Evolutionary conservation across 2,888 invertebrate genomes (phyloP).

Genomic region (Volucella inanis): DNA sequence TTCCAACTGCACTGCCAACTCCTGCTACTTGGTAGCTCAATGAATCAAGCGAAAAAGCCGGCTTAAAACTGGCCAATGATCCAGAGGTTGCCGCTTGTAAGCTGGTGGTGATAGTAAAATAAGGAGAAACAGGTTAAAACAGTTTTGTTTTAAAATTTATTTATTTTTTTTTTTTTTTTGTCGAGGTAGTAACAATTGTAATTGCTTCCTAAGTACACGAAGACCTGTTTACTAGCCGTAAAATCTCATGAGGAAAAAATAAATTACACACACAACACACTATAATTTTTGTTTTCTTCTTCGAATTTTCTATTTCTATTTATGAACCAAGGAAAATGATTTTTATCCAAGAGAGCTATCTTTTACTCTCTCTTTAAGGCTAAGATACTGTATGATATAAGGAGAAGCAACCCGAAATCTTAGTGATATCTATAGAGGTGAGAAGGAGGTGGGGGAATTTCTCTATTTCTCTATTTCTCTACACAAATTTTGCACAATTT

Average conservation of each 20-base stretch:
- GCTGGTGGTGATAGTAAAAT: slow-evolving; percentile 73
- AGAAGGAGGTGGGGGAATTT: slow-evolving; percentile 36
- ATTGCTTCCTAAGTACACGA: neutral
- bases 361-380: too few species aligned
- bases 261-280: slow-evolving; percentile 48
- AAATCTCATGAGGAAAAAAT: slow-evolving; percentile 59
- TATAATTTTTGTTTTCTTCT: slow-evolving; percentile 17
- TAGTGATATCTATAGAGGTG: slow-evolving; percentile 16
- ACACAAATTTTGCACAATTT: slow-evolving; percentile 53
- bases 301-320: slow-evolving; percentile 54
- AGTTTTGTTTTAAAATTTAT: slow-evolving; percentile 12
- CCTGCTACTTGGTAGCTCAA: slow-evolving; percentile 73
- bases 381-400: too few species aligned
- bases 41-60: slow-evolving; percentile 80
- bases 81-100: slow-evolving; percentile 80
- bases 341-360: slow-evolving; percentile 18
- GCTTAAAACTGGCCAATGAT: slow-evolving; percentile 80
- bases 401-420: too few species aligned
- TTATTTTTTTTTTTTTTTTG: neutral
- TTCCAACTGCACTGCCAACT: slow-evolving; percentile 10
- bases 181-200: slow-evolving; percentile 8
- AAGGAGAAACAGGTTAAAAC: slow-evolving; percentile 52
- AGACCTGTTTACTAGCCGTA: slow-evolving; percentile 41
- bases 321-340: slow-evolving; percentile 33
- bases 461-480: slow-evolving; percentile 11